Evolutionary conservation across 2,888 invertebrate genomes (phyloP).

Genomic region (Caenorhabditis panamensis): DNA sequence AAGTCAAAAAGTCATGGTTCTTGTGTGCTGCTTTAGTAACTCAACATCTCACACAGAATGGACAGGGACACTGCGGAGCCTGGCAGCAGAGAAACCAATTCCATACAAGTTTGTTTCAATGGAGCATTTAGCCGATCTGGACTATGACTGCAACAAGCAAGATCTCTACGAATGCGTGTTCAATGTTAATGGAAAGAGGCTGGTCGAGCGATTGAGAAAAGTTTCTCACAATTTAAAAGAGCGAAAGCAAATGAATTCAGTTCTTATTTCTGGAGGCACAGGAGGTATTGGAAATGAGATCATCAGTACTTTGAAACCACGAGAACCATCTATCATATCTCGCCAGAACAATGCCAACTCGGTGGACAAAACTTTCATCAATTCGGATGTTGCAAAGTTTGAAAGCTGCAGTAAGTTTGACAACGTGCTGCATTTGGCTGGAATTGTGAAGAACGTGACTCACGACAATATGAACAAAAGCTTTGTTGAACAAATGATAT

Average conservation of each 20-base stretch:
- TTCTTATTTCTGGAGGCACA: constrained; percentile 71
- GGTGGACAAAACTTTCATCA: neutral
- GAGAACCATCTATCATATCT: constrained; percentile 39
- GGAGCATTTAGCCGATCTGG: constrained; percentile 47
- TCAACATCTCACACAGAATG: constrained; percentile 62
- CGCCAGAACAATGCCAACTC: neutral
- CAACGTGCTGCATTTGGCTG: constrained; percentile 74
- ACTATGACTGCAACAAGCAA: constrained; percentile 43
- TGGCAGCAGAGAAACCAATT: constrained; percentile 65
- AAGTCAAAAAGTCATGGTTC: constrained; percentile 14
- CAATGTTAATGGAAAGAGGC: constrained; percentile 50
- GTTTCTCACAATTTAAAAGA: neutral
- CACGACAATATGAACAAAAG: constrained; percentile 48
- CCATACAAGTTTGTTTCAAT: constrained; percentile 63
- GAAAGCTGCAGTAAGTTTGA: neutral
- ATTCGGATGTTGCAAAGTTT: constrained; percentile 11
- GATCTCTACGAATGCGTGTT: constrained; percentile 62
- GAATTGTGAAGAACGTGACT: constrained; percentile 68
- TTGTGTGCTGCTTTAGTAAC: constrained; percentile 56
- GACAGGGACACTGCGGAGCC: constrained; percentile 63
- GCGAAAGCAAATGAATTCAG: neutral
- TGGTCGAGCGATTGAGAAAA: constrained; percentile 56
- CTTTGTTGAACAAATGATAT: constrained; percentile 58
- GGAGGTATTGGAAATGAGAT: constrained; percentile 73
- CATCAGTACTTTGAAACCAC: constrained; percentile 47